Conservation (phyloP, 2,113 vertebrate genomes). For the Seriola quinqueradiata region DNA sequence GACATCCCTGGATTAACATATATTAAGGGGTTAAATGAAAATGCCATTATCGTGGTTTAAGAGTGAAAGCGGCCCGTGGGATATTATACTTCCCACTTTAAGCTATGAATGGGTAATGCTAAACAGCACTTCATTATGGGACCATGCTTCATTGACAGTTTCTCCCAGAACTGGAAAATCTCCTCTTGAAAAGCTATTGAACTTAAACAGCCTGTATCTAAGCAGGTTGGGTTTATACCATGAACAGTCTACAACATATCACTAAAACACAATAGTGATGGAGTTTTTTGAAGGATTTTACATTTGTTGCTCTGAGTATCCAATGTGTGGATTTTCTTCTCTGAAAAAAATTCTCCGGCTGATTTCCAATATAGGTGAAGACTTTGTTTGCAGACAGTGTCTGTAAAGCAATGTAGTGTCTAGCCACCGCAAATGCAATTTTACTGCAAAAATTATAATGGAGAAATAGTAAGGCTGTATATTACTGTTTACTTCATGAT, state of each 20-base stretch:
- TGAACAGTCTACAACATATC: conserved; percentile 21
- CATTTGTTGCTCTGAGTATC: not conserved
- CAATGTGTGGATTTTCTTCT: too few species aligned
- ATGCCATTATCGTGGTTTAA: conserved; percentile 77
- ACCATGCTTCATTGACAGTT: conserved; percentile 64
- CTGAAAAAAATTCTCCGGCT: too few species aligned
- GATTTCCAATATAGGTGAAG: too few species aligned
- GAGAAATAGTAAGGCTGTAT: too few species aligned
- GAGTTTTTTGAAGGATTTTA: conserved; percentile 7
- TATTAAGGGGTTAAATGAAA: conserved; percentile 84
- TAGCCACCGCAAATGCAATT: too few species aligned
- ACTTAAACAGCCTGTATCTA: conserved; percentile 57
- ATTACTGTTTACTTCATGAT: too few species aligned
- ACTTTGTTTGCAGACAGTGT: too few species aligned
- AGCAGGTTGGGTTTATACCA: conserved; percentile 33
- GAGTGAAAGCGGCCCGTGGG: conserved; percentile 76
- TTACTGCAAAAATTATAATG: too few species aligned
- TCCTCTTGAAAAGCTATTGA: conserved; percentile 60
- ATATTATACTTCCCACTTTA: conserved; percentile 80
- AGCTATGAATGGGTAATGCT: conserved; percentile 80
- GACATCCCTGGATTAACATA: conserved; percentile 82
- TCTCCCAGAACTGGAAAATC: conserved; percentile 66
- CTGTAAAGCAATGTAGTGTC: too few species aligned
- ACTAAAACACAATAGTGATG: conserved; percentile 16
- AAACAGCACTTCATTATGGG: conserved; percentile 73